phyloP scores from a whole-genome alignment of 1,140 invertebrate genomes.

The Drosophila tsacasi region DNA sequence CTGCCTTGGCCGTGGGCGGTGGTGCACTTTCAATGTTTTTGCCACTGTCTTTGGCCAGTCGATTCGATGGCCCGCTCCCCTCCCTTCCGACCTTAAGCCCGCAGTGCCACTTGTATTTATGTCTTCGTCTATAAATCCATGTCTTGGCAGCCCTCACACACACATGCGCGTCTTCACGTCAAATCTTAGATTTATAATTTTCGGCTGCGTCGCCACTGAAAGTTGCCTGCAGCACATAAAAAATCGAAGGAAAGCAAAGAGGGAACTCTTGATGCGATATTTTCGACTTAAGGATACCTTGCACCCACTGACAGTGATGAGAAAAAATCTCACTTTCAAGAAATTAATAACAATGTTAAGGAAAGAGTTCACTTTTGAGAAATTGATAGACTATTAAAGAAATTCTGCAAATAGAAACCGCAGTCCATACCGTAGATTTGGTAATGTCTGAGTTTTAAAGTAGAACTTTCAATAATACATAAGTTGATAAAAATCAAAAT shows the following conservation, averaged over 20 bases:
- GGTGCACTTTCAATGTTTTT: constrained; percentile 61
- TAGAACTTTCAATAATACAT: no score
- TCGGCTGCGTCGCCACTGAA: constrained; percentile 65
- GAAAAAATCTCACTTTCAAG: background rate
- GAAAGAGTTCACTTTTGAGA: no score
- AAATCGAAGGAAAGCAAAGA: constrained; percentile 14
- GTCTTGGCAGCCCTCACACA: constrained; percentile 59
- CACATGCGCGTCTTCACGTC: constrained; percentile 71
- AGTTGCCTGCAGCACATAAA: constrained; percentile 58
- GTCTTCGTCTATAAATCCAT: constrained; percentile 84
- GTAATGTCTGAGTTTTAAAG: no score
- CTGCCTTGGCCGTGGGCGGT: constrained; percentile 57
- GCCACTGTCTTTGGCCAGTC: constrained; percentile 65
- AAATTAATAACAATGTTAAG: background rate
- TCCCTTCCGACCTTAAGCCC: constrained; percentile 27
- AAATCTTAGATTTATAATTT: constrained; percentile 84
- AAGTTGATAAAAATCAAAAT: no score
- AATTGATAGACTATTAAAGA: no score
- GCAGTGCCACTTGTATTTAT: constrained; percentile 78
- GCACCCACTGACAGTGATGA: background rate
- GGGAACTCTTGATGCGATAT: background rate
- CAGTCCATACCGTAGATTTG: no score
- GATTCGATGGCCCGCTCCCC: constrained; percentile 35
- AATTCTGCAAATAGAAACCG: no score
- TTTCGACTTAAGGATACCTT: constrained; percentile 10